Base-by-base conservation (phyloP, 1,140 invertebrate species). In the Cherax quadricarinatus region DNA sequence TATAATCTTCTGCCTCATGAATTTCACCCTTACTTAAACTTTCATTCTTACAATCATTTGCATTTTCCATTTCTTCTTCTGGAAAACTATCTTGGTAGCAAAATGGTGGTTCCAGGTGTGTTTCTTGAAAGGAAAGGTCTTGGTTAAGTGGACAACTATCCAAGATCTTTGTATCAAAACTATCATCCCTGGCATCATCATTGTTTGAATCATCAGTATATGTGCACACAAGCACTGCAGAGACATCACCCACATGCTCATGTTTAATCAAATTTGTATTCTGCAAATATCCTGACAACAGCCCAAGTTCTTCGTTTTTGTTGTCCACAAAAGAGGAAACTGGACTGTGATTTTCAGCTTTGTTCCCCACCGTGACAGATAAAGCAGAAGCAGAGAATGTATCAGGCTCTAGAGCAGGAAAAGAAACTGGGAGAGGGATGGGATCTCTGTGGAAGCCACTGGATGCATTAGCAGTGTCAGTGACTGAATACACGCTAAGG, bases 311-410 rank as follows among this genome's bases (percentile, higher is more conserved):
- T 75, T 24, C 24, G 0, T 30, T 12, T 30, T n/a, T 75, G 30
- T 10, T 75, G 7, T 3, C 2, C n/a, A 75, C 9, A 30, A 2
- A 75, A 30, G 70, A 75, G 70, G 24, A 75, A 30, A 9, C n/a
- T 75, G 24, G 24, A 10, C 21, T 30, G 21, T 30, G 9, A 24
- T 75, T 7, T n/a, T 75, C n/a, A 30, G 7, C 30, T 49, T 66
- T 89, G 73, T 75, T 73, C 48, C 48, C 81, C 73, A 83, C 88
- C 48, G 84, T 49, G 57, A 48, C 21, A 83, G 53, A 66, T 49
- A 89, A 82, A 89, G 80, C 88, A 89, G 80, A 88, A 88, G 86
- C 86, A 88, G 53, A 57, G 73, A 49, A 62, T 70, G 49, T 84
- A 60, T 73, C 60, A 83, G 81, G 81, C 81, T 89, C 88, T 86